phyloP scores from a whole-genome alignment of 1,140 invertebrate genomes.

The Contarinia nasturtii region DNA sequence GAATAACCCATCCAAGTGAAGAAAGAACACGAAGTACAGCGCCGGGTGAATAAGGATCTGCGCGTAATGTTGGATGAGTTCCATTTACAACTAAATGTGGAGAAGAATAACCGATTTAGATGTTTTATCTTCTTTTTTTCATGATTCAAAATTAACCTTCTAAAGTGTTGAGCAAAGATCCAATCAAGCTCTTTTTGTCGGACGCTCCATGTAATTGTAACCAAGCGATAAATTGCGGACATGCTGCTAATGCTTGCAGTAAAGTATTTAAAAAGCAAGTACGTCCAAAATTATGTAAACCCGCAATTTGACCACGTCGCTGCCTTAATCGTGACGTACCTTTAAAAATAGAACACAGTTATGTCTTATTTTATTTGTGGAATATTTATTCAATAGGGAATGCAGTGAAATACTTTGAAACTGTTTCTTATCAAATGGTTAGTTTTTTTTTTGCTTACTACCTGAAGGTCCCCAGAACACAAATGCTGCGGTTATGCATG shows the following conservation, averaged over 20 bases:
- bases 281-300: slow-evolving; percentile 65
- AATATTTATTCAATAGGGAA: not conserved
- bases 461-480: slow-evolving; percentile 58
- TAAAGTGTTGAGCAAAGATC: slow-evolving; percentile 39
- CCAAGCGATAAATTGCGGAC: slow-evolving; percentile 55
- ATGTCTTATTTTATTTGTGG: too few relatives aligned
- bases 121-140: not conserved
- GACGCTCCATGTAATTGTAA: slow-evolving; percentile 36
- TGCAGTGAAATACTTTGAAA: too few relatives aligned
- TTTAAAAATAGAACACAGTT: slow-evolving; percentile 7
- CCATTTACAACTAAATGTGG: slow-evolving; percentile 47
- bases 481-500: slow-evolving; percentile 54
- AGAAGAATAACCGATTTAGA: not conserved
- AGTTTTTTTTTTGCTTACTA: slow-evolving; percentile 3
- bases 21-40: slow-evolving; percentile 58
- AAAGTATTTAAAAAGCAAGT: slow-evolving; percentile 78
- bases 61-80: slow-evolving; percentile 44
- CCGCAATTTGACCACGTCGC: slow-evolving; percentile 48
- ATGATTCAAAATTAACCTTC: slow-evolving; percentile 26
- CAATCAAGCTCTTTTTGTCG: slow-evolving; percentile 38
- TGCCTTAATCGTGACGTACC: slow-evolving; percentile 31
- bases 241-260: slow-evolving; percentile 63
- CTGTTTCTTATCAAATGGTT: not conserved
- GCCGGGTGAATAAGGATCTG: slow-evolving; percentile 43
- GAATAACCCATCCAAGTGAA: slow-evolving; percentile 62